phyloP scores from a whole-genome alignment of 2,113 vertebrate genomes.

The Clarias gariepinus region DNA sequence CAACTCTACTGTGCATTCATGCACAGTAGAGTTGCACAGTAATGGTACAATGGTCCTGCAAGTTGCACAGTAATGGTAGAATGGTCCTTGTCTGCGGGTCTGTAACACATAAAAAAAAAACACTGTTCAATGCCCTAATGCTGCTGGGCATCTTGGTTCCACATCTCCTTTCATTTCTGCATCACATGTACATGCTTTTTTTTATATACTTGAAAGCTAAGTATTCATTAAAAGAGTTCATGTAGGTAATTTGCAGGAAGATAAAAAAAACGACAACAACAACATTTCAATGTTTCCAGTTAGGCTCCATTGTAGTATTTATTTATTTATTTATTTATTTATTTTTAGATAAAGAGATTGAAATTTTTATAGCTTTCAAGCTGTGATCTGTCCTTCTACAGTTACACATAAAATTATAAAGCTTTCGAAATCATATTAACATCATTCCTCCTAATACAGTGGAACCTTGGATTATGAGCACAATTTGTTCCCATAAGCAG shows the following conservation, averaged over 20 bases:
- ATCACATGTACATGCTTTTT: conserved; percentile 3
- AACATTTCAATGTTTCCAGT: no score
- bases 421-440: neutral
- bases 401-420: neutral
- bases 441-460: neutral
- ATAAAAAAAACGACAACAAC: neutral
- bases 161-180: neutral
- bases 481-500: no score
- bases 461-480: no score
- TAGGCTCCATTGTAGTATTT: neutral
- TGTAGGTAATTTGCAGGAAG: neutral
- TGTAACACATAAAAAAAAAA: neutral
- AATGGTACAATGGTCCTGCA: neutral
- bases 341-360: neutral
- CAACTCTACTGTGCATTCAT: conserved; percentile 1
- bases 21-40: conserved; percentile 2
- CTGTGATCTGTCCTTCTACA: neutral
- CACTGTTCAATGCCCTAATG: neutral
- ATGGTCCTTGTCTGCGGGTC: neutral
- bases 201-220: neutral
- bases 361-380: neutral
- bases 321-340: neutral
- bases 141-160: neutral
- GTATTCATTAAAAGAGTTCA: neutral
- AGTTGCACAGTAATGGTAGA: neutral